Evolutionary conservation across 2,113 vertebrate genomes (phyloP), one percentile per base, ranked within the genome.

Genomic region (Pheucticus melanocephalus): DNA sequence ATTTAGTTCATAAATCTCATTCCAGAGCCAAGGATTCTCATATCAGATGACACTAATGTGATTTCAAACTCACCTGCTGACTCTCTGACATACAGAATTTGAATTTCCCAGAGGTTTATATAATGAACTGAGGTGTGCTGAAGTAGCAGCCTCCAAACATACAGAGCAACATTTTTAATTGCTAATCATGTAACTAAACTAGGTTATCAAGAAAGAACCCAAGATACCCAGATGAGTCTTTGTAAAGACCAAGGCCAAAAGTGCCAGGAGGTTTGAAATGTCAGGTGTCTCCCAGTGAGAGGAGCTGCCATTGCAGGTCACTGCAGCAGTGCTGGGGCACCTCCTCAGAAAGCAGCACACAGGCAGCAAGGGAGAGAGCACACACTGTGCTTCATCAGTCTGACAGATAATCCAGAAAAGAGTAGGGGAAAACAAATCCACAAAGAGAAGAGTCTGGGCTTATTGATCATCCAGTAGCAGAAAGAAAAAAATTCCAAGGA

Each of bases 1-100:
- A 51, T 54, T 82, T 86, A 37, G 60, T 57, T 72, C n/a, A 64
- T 59, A 78, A 61, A 51, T 91, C 70, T 94, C 71, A 92, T n/a
- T 54, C 57, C 59, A 61, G 42, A 69, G 31, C 8, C 51, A 37
- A 31, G 9, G 23, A 83, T 61, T 82, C 56, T 92, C 47, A 7
- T 6, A 57, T 42, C 18, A 60, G 48, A n/a, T 80, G 51, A 93
- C 40, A 20, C 12, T 65, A 69, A 11, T 37, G 30, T 53, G 42
- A 80, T 80, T 93, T 69, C 86, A 87, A 92, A 61, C 27, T 68
- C 81, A 89, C 31, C n/a, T 73, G 63, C 37, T 4, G 8, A 61
- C 37, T 39, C 63, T 48, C 50, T 82, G 45, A 66, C 33, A 47
- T 24, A 70, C 3, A 72, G 48, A 82, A 82, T 72, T 69, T 35